A percentile compares a stretch with the other conserved stretches of the same genome.
Conservation (phyloP, 2,888 invertebrate species). For the Zygothrica quintamaculata region DNA sequence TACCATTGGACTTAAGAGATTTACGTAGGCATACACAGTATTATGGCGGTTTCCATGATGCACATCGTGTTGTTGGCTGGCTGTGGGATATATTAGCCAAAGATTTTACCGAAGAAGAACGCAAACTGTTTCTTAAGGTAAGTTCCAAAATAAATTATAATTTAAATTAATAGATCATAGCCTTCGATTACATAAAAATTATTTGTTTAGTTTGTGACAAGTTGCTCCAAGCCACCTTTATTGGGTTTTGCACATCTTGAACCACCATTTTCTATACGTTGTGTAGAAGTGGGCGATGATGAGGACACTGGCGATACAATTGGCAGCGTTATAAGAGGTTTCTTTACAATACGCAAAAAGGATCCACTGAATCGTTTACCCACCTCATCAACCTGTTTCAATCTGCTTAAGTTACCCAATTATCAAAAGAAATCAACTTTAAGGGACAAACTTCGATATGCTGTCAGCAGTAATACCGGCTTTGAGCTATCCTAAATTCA, state of each 20-base stretch:
- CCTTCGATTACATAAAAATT: constrained; percentile 2
- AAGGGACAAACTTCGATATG: constrained; percentile 97
- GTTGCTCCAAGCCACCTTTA: constrained; percentile 98
- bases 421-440: constrained; percentile 98
- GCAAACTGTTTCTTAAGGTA: constrained; percentile 97
- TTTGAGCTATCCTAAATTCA: constrained; percentile 96
- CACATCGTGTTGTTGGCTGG: constrained; percentile 98
- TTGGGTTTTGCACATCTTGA: constrained; percentile 98
- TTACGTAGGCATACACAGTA: constrained; percentile 97
- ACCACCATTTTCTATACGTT: constrained; percentile 98
- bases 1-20: constrained; percentile 94
- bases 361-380: constrained; percentile 97
- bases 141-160: too few species aligned
- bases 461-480: constrained; percentile 98
- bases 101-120: constrained; percentile 96
- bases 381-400: constrained; percentile 99
- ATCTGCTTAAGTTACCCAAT: constrained; percentile 98
- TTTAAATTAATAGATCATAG: too few species aligned
- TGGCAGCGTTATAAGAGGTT: constrained; percentile 98
- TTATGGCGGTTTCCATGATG: constrained; percentile 98
- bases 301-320: constrained; percentile 91
- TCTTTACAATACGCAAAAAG: constrained; percentile 97
- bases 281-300: constrained; percentile 99
- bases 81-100: constrained; percentile 98
- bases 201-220: constrained; percentile 91